Conservation (phyloP, 2,888 invertebrate species). For the Torymus tubicola region DNA sequence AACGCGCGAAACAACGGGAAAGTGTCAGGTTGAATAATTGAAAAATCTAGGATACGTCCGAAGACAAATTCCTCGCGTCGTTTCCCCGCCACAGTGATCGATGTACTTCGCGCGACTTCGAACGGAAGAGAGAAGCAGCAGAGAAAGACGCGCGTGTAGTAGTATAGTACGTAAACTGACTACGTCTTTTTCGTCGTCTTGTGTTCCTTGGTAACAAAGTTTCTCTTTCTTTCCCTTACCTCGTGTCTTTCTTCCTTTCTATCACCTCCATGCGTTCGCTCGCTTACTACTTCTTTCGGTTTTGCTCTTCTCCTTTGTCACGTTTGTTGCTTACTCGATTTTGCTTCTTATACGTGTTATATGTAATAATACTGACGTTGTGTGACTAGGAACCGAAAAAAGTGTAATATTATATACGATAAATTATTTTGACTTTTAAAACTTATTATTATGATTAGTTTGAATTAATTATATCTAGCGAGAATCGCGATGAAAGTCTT, state of each 20-base stretch:
- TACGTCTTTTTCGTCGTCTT: constrained; percentile 1
- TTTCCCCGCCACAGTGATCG: constrained; percentile 36
- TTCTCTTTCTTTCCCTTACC: constrained; percentile 40
- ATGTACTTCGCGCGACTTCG: background rate
- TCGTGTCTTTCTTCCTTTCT: background rate
- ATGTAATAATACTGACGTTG: too few relatives aligned
- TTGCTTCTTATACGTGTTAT: too few relatives aligned
- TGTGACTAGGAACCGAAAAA: too few relatives aligned
- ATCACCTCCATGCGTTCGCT: too few relatives aligned
- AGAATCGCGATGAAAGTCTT: too few relatives aligned
- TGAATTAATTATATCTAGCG: too few relatives aligned
- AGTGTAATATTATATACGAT: too few relatives aligned
- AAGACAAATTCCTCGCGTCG: constrained; percentile 12
- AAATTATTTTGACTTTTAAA: too few relatives aligned
- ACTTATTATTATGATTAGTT: too few relatives aligned
- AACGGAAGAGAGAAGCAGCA: background rate
- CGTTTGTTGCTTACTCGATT: background rate
- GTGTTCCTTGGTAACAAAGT: background rate
- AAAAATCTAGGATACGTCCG: constrained; percentile 23
- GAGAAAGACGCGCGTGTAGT: too few relatives aligned
- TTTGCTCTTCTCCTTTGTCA: background rate
- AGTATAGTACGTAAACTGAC: background rate
- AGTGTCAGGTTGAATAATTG: constrained; percentile 13
- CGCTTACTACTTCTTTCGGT: background rate
- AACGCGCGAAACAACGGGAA: background rate